Evolutionary conservation across 2,888 invertebrate species (phyloP), one percentile per base, ranked within the genome.

Genomic region (Caenorhabditis sp.): DNA sequence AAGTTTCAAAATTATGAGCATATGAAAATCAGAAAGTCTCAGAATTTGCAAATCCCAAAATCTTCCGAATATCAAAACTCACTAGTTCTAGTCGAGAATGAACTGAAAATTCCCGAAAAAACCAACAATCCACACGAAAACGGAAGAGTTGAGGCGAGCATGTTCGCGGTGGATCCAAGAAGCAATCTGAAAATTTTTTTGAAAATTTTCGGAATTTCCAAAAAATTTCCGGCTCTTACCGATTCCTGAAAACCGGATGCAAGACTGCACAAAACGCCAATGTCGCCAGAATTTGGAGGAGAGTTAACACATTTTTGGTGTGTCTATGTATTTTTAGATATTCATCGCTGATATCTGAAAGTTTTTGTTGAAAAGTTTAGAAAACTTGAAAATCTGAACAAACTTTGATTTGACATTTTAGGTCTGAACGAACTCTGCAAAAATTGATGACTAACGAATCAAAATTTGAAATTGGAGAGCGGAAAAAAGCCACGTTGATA

Each of bases 201-300:
- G 8, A 24, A 54, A 7, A 54, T 26, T 2, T 22, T 2, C 10
- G n/a, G n/a, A n/a, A n/a, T 19, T 10, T 51, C 10, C 22, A 47
- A 47, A 31, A 19, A 38, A 35, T 31, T 58, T 59, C 28, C 19
- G 19, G 19, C n/a, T 4, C 56, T 7, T 12, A 72, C 72, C 59
- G 59, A 72, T 59, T 72, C 47, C 59, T 3, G 24, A 72, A 72
- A 59, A 72, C 59, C 8, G 72, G 72, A 61, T 59, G 31, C 2
- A 72, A n/a, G 16, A 61, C 35, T 47, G 59, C 49, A 35, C 31
- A 61, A 10, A 49, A 38, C n/a, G 10, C 8, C 14, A 64, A 24
- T 19, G 49, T 5, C 38, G 24, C 14, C n/a, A 64, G 31, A 31
- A 64, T 51, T 74, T 74, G 63, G 5, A 74, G 19, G 14, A 64